These are phyloP conservation scores for Drosophila ironensis DNA, from an alignment of 1,140 invertebrate species.

Conservation along the genomic window DNA sequence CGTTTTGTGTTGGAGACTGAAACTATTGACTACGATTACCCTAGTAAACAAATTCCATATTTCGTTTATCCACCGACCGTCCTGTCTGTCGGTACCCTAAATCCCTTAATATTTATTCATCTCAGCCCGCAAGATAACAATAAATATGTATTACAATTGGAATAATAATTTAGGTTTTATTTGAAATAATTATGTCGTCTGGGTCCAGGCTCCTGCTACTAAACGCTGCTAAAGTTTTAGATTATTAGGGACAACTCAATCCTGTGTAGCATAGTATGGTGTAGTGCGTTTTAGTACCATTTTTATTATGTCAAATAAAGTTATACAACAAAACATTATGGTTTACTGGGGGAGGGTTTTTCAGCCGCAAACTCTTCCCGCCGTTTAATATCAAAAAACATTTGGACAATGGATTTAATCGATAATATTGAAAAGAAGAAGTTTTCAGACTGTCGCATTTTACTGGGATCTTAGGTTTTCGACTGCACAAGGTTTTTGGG, in stretches of 20 bases:
- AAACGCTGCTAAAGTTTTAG: no score
- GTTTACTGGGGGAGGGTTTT: conserved; percentile 26
- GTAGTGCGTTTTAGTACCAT: conserved; percentile 44
- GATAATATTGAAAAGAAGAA: not conserved
- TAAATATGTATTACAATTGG: conserved; percentile 27
- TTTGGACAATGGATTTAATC: not conserved
- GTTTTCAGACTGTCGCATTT: conserved; percentile 26
- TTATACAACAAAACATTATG: not conserved
- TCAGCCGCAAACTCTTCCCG: not conserved
- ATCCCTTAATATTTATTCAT: conserved; percentile 17
- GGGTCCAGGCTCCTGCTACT: no score
- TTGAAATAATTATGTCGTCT: no score
- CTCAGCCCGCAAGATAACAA: not conserved
- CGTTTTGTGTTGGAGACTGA: conserved; percentile 65
- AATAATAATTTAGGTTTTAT: conserved; percentile 5
- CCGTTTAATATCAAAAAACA: not conserved
- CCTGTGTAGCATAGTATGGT: no score
- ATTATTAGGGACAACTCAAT: no score
- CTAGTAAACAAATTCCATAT: conserved; percentile 23
- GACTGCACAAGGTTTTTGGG: conserved; percentile 29
- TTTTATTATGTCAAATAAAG: conserved; percentile 17
- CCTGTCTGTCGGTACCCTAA: not conserved
- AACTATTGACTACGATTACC: conserved; percentile 21
- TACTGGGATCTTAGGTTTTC: conserved; percentile 3
- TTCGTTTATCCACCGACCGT: not conserved